Evolutionary conservation across 2,797 vertebrate species (phyloP).

Genomic region (Fratercula arctica): DNA sequence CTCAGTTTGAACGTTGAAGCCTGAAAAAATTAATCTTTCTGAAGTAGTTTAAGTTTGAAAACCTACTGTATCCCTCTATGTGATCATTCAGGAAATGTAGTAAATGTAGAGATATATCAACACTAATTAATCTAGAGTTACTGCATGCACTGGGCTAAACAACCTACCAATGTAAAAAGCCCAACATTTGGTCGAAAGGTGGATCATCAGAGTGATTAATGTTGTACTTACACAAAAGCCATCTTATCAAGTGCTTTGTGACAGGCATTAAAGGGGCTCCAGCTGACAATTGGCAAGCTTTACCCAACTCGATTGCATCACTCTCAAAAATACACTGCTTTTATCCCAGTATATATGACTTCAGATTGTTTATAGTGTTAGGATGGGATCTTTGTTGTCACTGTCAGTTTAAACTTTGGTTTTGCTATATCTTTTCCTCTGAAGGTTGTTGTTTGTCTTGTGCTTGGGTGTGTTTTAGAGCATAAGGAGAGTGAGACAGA

Average conservation of each 20-base stretch:
- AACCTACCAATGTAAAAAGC: background rate
- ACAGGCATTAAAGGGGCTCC: background rate
- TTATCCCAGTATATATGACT: background rate
- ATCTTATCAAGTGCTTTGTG: background rate
- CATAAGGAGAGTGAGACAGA: background rate
- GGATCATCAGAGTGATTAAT: background rate
- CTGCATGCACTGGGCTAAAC: background rate
- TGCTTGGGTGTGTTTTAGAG: background rate
- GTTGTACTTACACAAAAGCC: background rate
- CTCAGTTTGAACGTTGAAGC: background rate
- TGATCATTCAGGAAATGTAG: background rate
- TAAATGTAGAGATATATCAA: background rate
- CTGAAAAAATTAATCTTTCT: background rate
- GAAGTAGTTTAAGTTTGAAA: background rate
- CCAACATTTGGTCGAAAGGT: background rate
- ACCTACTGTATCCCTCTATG: background rate
- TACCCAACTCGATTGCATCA: background rate
- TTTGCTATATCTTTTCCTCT: background rate
- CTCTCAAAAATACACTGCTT: background rate
- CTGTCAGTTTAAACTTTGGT: background rate
- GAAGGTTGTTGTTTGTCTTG: background rate
- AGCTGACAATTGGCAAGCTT: background rate
- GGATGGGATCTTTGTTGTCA: background rate
- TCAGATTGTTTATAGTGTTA: background rate
- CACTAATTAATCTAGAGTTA: background rate